phyloP scores from a whole-genome alignment of 2,113 vertebrate species.

The Nannobrachium achirus region DNA sequence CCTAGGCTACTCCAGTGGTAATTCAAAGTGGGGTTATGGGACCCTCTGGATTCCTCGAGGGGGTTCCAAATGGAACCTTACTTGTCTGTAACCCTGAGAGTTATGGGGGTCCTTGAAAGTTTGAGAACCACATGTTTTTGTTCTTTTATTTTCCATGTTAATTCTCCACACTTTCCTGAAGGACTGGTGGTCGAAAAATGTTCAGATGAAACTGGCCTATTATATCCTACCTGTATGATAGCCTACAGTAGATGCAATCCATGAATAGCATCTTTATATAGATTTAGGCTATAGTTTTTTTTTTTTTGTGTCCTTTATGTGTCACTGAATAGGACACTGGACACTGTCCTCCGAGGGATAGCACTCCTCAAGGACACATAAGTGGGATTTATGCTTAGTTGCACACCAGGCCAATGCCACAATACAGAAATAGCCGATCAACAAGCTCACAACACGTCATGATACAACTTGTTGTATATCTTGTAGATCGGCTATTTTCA shows the following conservation, averaged over 20 bases:
- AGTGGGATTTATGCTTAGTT: neutral
- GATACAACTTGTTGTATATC: too few relatives aligned
- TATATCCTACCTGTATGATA: neutral
- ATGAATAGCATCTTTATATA: neutral
- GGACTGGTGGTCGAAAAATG: constrained; percentile 5
- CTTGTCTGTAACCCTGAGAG: neutral
- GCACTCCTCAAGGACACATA: neutral
- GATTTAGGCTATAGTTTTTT: neutral
- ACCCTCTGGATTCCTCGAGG: neutral
- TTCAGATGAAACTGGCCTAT: neutral
- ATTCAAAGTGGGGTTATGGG: too few relatives aligned
- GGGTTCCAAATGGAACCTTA: neutral
- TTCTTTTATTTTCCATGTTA: too few relatives aligned
- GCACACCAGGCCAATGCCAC: too few relatives aligned
- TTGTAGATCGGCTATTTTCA: too few relatives aligned
- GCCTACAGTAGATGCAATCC: neutral
- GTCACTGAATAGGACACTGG: neutral
- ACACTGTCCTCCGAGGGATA: neutral
- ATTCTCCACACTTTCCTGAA: too few relatives aligned
- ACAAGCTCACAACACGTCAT: too few relatives aligned
- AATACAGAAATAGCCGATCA: too few relatives aligned
- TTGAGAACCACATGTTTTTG: neutral
- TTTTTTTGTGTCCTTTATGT: neutral
- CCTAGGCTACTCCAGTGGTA: too few relatives aligned
- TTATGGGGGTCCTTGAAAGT: too few relatives aligned